Percentiles rank a stretch among this genome's conserved stretches.
phyloP scores from a whole-genome alignment of 2,888 invertebrate genomes.

The Drosophila demipolita region DNA sequence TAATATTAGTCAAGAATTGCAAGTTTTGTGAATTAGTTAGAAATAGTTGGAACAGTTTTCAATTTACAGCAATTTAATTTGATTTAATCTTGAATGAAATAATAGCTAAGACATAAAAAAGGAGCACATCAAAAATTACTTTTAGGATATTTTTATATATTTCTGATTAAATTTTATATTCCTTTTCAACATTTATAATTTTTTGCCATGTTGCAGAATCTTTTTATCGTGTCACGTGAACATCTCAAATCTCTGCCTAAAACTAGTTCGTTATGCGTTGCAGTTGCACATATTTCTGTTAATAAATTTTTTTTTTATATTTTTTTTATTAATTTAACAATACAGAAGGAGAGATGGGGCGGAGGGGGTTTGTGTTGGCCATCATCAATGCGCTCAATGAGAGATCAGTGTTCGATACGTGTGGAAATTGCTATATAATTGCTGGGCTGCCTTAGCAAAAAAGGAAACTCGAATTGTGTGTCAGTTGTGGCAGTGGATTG shows the following conservation, averaged over 20 bases:
- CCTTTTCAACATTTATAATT: neutral
- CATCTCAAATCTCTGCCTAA: conserved; percentile 1
- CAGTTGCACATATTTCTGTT: too few species aligned
- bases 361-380: neutral
- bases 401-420: conserved; percentile 78
- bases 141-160: neutral
- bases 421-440: conserved; percentile 81
- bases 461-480: conserved; percentile 68
- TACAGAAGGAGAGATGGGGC: neutral
- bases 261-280: conserved; percentile 39
- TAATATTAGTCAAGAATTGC: neutral
- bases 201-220: neutral
- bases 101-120: neutral
- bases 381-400: conserved; percentile 51
- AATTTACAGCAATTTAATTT: neutral
- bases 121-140: neutral
- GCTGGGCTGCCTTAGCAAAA: conserved; percentile 56
- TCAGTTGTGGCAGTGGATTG: conserved; percentile 38
- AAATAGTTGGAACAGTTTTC: neutral
- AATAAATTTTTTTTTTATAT: neutral
- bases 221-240: neutral
- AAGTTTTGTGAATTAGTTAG: too few species aligned
- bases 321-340: conserved; percentile 57
- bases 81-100: neutral
- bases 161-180: neutral